These are phyloP conservation scores for Anguilla obscura DNA, from an alignment of 2,797 vertebrate species.

Conservation along the genomic window DNA sequence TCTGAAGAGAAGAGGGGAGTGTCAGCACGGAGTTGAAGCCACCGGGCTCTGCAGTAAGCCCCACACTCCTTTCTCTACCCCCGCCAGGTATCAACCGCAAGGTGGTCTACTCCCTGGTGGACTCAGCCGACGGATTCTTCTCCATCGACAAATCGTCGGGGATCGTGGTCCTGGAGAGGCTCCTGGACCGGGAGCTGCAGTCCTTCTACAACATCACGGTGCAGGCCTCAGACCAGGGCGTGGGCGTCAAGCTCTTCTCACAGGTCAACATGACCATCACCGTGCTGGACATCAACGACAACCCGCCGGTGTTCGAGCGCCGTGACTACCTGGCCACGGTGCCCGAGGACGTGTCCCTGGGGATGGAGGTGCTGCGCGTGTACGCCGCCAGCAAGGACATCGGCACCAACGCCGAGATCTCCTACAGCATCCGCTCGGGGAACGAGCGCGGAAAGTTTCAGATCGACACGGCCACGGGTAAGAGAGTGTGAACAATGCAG, in stretches of 20 bases:
- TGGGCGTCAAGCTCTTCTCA: constrained; percentile 76
- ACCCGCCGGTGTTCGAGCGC: constrained; percentile 92
- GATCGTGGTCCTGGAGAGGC: constrained; percentile 84
- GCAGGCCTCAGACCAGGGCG: constrained; percentile 83
- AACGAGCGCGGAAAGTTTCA: constrained; percentile 91
- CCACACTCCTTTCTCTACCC: neutral
- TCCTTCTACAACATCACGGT: constrained; percentile 84
- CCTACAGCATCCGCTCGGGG: constrained; percentile 89
- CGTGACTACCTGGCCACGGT: constrained; percentile 88
- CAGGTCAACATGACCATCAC: constrained; percentile 85
- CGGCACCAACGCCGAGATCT: constrained; percentile 94
- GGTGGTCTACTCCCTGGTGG: constrained; percentile 83
- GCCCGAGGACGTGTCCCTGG: constrained; percentile 83
- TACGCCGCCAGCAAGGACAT: constrained; percentile 95
- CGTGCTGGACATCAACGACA: constrained; percentile 94
- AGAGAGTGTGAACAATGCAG: constrained; percentile 42
- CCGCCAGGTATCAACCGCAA: constrained; percentile 81
- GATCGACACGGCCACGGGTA: constrained; percentile 87
- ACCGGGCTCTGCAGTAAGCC: neutral
- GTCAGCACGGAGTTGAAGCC: neutral
- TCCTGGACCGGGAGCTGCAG: constrained; percentile 88
- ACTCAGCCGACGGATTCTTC: constrained; percentile 83
- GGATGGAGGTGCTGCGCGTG: constrained; percentile 83
- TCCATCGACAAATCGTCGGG: constrained; percentile 88
- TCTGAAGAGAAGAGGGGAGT: neutral